These are phyloP conservation scores for Pterocles gutturalis DNA, from an alignment of 2,113 vertebrate species.

Conservation along the genomic window DNA sequence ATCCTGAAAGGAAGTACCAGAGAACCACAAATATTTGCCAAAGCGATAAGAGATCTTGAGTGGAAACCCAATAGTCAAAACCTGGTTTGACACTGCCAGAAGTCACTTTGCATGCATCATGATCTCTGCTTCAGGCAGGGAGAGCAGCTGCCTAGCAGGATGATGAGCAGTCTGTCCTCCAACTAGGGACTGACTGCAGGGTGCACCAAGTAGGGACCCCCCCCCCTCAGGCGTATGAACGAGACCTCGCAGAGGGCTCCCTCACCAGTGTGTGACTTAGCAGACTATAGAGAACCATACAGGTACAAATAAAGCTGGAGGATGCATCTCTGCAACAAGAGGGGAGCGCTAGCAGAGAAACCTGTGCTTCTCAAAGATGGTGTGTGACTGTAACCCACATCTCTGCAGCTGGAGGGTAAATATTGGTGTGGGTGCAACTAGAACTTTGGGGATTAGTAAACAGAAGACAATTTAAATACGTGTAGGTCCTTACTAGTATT, in stretches of 20 bases:
- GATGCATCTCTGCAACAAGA: not conserved
- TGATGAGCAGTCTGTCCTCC: not conserved
- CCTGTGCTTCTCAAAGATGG: not conserved
- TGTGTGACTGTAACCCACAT: not conserved
- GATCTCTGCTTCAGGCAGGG: not conserved
- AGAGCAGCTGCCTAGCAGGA: not conserved
- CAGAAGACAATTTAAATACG: not conserved
- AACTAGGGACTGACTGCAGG: not conserved
- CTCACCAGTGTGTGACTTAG: not conserved
- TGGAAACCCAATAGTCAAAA: not conserved
- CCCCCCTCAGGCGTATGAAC: too few relatives aligned
- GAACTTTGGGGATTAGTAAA: not conserved
- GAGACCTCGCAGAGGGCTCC: fast-evolving
- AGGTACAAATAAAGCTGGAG: not conserved
- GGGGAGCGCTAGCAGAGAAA: not conserved
- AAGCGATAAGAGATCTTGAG: not conserved
- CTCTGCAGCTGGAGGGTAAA: not conserved
- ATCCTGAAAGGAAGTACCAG: not conserved
- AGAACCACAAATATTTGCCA: not conserved
- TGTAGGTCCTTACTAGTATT: not conserved
- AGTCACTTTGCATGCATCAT: not conserved
- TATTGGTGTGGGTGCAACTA: not conserved
- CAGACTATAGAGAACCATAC: not conserved
- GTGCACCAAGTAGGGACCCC: not conserved
- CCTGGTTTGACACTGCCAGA: not conserved